Base-by-base conservation (phyloP, 2,113 vertebrate species). In the Bungarus multicinctus region DNA sequence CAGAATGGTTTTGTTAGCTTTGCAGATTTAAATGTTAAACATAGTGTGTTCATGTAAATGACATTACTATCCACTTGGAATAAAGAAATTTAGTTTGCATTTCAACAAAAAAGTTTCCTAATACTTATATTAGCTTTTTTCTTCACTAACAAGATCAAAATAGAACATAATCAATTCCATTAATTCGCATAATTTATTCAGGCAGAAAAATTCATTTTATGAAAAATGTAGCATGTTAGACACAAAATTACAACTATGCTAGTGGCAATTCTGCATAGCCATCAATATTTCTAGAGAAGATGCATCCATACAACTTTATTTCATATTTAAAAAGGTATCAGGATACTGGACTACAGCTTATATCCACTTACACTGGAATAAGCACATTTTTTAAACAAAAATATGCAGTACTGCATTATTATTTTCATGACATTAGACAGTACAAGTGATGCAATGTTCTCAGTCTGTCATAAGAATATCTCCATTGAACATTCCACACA, bases 201-300 rank as follows among this genome's bases (percentile, higher is more conserved):
- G 30, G 5, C 14, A 50, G 45, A 12, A 87, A 54, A 89, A 20
- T 54, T 53, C 7, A 54, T 20, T 88, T 92, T 39, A 16, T 88
- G 23, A 34, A 39, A 22, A 88, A 74, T 57, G 81, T 27, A 43
- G 69, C 25, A 64, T 14, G 3, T 18, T 47, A 39, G 12, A 11
- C 34, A 30, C 5, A 89, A 20, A 55, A 27, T 88, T 43, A 12
- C 22, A 53, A 74, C 14, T 45, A 74, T n/a, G 74, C 69, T 47
- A 22, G 43, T 43, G 57, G 25, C 18, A 27, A 91, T 20, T 39
- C 22, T 18, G 18, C 18, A 18, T 53, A 57, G 25, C 43, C 34
- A 23, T 92, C 52, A 85, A 39, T 92, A 90, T 58, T 96, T 43
- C 94, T 0, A 4, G 3, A 86, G 58, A 89, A 93, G 85, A 92